Conservation (phyloP, 1,140 invertebrate species). For the Cyclina sinensis region DNA sequence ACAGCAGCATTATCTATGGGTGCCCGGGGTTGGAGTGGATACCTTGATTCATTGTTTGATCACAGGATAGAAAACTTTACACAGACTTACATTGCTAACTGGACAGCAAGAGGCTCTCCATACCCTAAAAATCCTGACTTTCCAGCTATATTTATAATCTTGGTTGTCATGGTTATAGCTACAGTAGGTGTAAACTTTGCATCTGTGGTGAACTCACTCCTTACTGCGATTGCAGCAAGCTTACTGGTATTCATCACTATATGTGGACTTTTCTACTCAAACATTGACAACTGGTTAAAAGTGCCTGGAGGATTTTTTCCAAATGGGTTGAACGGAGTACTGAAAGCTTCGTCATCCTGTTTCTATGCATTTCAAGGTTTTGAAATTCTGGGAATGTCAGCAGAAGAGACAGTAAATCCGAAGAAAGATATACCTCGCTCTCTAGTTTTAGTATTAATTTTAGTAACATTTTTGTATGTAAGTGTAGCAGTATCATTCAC, state of each 20-base stretch:
- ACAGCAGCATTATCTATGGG: constrained; percentile 88
- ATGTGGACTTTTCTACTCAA: constrained; percentile 89
- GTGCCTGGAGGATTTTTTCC: constrained; percentile 80
- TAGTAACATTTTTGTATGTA: constrained; percentile 80
- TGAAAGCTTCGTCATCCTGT: constrained; percentile 77
- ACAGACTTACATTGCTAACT: constrained; percentile 81
- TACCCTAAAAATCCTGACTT: constrained; percentile 71
- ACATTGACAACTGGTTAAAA: constrained; percentile 72
- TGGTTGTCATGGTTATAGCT: constrained; percentile 75
- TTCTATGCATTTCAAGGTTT: constrained; percentile 85
- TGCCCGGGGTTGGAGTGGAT: constrained; percentile 83
- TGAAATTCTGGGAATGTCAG: constrained; percentile 94
- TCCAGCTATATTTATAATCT: constrained; percentile 69
- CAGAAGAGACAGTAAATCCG: constrained; percentile 92
- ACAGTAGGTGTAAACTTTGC: constrained; percentile 75
- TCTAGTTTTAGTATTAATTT: constrained; percentile 75
- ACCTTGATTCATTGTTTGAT: constrained; percentile 80
- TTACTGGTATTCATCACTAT: constrained; percentile 82
- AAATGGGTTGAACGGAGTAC: constrained; percentile 76
- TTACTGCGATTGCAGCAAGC: constrained; percentile 69
- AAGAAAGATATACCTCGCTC: constrained; percentile 79
- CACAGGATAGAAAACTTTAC: constrained; percentile 75
- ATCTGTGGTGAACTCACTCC: constrained; percentile 72
- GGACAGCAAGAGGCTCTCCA: constrained; percentile 59
- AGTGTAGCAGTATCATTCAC: constrained; percentile 76